Evolutionary conservation across 1,140 invertebrate genomes (phyloP).

Genomic region (Myzus persicae): DNA sequence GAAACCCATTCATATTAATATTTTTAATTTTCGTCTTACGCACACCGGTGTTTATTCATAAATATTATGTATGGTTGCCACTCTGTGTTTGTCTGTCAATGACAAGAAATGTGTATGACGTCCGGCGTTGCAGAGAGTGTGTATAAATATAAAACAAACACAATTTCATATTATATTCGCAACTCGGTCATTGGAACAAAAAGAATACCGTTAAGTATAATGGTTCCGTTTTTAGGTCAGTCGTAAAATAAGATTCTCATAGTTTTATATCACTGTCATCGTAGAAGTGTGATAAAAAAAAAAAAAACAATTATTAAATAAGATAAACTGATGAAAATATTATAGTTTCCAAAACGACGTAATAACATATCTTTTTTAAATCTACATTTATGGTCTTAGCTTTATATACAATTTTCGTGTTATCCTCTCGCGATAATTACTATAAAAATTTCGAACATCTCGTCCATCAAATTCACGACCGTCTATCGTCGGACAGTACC

Average conservation of each 20-base stretch:
- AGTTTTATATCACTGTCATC: not conserved
- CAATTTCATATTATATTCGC: not conserved
- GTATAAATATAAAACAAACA: not conserved
- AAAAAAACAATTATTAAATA: not conserved
- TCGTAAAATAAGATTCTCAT: not conserved
- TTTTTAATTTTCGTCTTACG: not conserved
- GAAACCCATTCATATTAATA: not conserved
- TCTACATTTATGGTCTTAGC: not conserved
- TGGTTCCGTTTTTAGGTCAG: not conserved
- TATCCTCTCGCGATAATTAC: not conserved
- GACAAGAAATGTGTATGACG: not conserved
- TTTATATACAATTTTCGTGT: not conserved
- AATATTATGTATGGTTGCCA: not conserved
- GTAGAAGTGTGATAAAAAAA: not conserved
- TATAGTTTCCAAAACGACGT: not conserved
- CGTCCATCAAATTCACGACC: not conserved
- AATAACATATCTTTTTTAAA: not conserved
- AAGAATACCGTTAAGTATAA: not conserved
- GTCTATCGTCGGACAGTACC: not conserved
- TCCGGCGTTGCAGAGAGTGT: not conserved
- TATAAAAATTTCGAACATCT: not conserved
- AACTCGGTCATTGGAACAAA: not conserved
- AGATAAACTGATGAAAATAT: not conserved
- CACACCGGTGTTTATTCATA: not conserved
- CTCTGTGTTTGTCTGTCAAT: not conserved